Evolutionary conservation across 1,140 invertebrate genomes (phyloP).

Genomic region (Drosophila hydei): DNA sequence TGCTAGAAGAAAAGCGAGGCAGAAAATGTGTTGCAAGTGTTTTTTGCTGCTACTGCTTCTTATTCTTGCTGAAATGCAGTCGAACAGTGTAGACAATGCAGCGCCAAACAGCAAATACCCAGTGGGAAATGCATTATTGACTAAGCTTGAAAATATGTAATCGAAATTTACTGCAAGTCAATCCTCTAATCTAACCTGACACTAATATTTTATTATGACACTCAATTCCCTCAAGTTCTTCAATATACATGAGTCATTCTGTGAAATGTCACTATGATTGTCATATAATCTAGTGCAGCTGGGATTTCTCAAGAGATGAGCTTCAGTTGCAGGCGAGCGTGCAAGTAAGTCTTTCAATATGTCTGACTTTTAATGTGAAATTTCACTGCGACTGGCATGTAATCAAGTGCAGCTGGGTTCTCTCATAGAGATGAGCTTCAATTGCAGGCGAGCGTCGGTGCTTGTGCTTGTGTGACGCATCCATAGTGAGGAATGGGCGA

Average conservation of each 20-base stretch:
- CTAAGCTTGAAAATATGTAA: neutral
- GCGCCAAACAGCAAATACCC: constrained; percentile 27
- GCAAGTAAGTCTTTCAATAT: too few relatives aligned
- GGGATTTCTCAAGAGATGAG: constrained; percentile 44
- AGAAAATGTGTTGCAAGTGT: constrained; percentile 42
- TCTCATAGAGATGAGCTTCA: constrained; percentile 43
- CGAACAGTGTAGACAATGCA: constrained; percentile 18
- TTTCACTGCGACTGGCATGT: neutral
- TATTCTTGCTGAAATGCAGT: constrained; percentile 8
- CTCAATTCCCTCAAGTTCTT: neutral
- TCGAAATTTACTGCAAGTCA: neutral
- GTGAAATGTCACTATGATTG: neutral
- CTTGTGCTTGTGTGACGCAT: constrained; percentile 52
- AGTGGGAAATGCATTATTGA: neutral
- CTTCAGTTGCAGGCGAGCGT: too few relatives aligned
- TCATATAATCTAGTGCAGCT: neutral
- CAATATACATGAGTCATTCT: neutral
- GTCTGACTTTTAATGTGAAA: neutral
- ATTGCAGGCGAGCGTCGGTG: constrained; percentile 11
- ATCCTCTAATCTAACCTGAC: too few relatives aligned
- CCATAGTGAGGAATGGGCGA: constrained; percentile 37
- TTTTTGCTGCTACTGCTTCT: neutral
- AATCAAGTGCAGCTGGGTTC: constrained; percentile 16
- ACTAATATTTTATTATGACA: too few relatives aligned
- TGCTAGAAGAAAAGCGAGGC: constrained; percentile 18